Evolutionary conservation across 2,888 invertebrate species (phyloP), one percentile per base, ranked within the genome.

Genomic region (Ischnus inquisitorius): DNA sequence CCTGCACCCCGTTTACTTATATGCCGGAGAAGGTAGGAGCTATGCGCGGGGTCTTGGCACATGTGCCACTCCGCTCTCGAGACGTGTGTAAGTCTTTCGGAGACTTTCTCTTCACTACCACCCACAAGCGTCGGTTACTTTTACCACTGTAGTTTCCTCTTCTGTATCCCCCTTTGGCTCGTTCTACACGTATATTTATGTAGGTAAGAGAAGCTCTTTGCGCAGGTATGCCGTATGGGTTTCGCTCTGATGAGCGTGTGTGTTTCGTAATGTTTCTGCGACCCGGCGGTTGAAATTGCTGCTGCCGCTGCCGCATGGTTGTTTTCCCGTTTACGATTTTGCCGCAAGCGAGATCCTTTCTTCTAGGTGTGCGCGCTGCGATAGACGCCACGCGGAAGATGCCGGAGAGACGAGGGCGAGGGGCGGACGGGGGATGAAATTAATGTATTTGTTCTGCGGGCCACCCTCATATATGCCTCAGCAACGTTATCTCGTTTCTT

Each of bases 391-490:
- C n/a, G 62, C 46, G 48, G 82, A 72, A 54, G 51, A 48, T 60
- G 79, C 16, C 25, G 10, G 14, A 48, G 65, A 39, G 78, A 67
- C 78, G 84, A 71, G 71, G 82, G 51, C 78, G 86, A 84, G 85
- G 83, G 86, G 84, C n/a, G n/a, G n/a, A n/a, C n/a, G 86, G 89
- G 88, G 90, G 89, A 90, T 90, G 91, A 92, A 92, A 92, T 92
- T 92, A 92, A 92, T 92, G 92, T 92, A 92, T 92, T 92, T 92
- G 92, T 92, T 92, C 92, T 92, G 91, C 88, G 91, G 8, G 90
- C 91, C 90, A 92, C 92, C 92, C 92, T 92, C 91, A 89, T 90
- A 83, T 74, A 87, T 90, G 90, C 88, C 90, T 87, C 87, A 83
- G 85, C 87, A 85, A 22, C 87, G 86, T 77, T 77, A 78, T 81